These are phyloP conservation scores for Boloria selene DNA, from an alignment of 2,888 invertebrate species.

Conservation along the genomic window DNA sequence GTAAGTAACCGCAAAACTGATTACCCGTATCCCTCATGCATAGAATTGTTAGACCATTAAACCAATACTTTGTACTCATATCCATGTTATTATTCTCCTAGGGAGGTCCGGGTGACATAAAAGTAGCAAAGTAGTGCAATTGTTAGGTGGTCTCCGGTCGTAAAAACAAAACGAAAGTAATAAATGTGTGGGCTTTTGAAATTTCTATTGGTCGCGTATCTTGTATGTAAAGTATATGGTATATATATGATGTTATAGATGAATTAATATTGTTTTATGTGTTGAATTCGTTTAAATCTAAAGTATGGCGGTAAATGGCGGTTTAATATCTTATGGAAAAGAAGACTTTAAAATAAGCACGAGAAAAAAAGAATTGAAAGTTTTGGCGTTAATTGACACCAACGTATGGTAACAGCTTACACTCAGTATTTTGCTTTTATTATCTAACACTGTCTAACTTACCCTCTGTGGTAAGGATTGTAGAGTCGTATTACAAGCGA, in stretches of 20 bases:
- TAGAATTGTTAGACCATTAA: constrained; percentile 51
- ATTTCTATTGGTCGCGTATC: constrained; percentile 11
- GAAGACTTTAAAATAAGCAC: too few species aligned
- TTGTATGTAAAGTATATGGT: neutral
- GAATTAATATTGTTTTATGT: too few species aligned
- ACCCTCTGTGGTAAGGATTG: neutral
- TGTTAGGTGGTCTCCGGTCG: constrained; percentile 26
- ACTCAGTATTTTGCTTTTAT: neutral
- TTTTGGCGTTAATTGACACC: too few species aligned
- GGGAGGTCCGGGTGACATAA: constrained; percentile 37
- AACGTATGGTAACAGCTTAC: too few species aligned
- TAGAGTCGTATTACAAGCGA: neutral
- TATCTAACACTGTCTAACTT: neutral
- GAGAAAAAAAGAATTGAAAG: too few species aligned
- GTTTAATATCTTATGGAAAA: too few species aligned
- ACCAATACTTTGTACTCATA: constrained; percentile 31
- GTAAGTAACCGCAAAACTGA: constrained; percentile 65
- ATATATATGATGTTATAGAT: too few species aligned
- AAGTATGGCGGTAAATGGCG: too few species aligned
- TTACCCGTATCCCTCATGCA: constrained; percentile 76
- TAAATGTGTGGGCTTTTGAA: constrained; percentile 6
- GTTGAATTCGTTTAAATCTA: too few species aligned
- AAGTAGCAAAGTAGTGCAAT: constrained; percentile 8
- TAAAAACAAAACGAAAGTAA: constrained; percentile 6
- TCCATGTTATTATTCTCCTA: constrained; percentile 26